phyloP scores from a whole-genome alignment of 1,140 invertebrate species.

The Scaptomyza hsui region DNA sequence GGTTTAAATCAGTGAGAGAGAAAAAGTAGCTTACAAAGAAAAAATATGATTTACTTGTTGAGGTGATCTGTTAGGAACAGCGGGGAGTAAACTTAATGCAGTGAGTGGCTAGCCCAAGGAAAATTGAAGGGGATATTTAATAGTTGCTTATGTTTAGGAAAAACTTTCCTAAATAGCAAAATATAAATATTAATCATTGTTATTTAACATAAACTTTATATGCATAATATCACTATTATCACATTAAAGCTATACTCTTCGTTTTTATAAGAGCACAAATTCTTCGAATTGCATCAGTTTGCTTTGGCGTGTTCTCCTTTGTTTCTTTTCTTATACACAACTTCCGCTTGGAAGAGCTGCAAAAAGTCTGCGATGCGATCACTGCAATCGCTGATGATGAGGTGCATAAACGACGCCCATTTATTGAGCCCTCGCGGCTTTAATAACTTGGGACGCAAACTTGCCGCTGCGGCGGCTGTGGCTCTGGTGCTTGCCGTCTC shows the following conservation, averaged over 20 bases:
- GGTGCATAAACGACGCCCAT: constrained; percentile 82
- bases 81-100: not conserved
- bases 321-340: constrained; percentile 63
- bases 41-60: not conserved
- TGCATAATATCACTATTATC: too few species aligned
- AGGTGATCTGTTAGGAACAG: not conserved
- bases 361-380: constrained; percentile 57
- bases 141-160: too few species aligned
- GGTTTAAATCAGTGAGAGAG: constrained; percentile 4
- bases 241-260: not conserved
- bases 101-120: too few species aligned
- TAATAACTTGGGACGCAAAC: constrained; percentile 54
- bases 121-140: too few species aligned
- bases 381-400: constrained; percentile 78
- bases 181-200: too few species aligned
- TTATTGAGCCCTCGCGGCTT: constrained; percentile 77
- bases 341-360: constrained; percentile 67
- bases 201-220: too few species aligned
- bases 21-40: not conserved
- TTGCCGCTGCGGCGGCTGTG: constrained; percentile 8
- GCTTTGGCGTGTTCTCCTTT: constrained; percentile 17
- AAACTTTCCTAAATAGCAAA: too few species aligned
- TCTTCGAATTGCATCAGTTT: not conserved
- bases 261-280: not conserved
- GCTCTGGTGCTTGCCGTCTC: too few species aligned